A percentile compares a stretch with the other conserved stretches of the same genome.
Conservation (phyloP, 2,888 invertebrate species). For the Thelaira solivaga region DNA sequence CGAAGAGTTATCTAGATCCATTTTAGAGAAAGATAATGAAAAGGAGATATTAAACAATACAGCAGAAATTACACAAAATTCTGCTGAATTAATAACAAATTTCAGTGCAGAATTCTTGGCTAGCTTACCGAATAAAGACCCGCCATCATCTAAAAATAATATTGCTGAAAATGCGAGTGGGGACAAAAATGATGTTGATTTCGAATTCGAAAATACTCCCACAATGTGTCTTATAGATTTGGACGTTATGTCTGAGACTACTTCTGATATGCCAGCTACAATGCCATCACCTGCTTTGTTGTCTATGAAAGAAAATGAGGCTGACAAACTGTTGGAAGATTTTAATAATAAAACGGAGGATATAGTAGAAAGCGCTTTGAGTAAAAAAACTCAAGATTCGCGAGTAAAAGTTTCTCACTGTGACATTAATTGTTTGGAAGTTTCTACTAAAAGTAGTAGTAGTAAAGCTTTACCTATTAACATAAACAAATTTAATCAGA, state of each 20-base stretch:
- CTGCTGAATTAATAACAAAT: neutral
- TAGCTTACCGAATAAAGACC: conserved; percentile 29
- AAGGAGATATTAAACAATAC: neutral
- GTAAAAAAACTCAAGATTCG: neutral
- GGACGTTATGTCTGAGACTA: conserved; percentile 32
- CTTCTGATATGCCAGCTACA: conserved; percentile 1
- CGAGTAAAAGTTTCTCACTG: neutral
- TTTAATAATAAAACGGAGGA: conserved; percentile 35
- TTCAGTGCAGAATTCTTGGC: conserved; percentile 45
- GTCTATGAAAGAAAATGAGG: neutral
- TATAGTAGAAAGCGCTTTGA: conserved; percentile 17
- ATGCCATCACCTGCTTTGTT: neutral
- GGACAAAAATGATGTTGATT: conserved; percentile 8
- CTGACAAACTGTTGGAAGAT: conserved; percentile 39
- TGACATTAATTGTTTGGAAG: neutral
- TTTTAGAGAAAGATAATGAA: neutral
- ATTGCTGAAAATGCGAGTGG: neutral
- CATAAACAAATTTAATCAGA: neutral
- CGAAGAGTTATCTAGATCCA: neutral
- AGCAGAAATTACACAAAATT: neutral
- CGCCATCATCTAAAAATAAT: neutral
- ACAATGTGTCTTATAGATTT: conserved; percentile 38
- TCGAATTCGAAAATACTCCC: conserved; percentile 38
- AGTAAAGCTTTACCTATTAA: neutral
- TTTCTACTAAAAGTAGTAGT: too few relatives aligned